These are phyloP conservation scores for Empis livida DNA, from an alignment of 2,888 invertebrate genomes.

Conservation along the genomic window DNA sequence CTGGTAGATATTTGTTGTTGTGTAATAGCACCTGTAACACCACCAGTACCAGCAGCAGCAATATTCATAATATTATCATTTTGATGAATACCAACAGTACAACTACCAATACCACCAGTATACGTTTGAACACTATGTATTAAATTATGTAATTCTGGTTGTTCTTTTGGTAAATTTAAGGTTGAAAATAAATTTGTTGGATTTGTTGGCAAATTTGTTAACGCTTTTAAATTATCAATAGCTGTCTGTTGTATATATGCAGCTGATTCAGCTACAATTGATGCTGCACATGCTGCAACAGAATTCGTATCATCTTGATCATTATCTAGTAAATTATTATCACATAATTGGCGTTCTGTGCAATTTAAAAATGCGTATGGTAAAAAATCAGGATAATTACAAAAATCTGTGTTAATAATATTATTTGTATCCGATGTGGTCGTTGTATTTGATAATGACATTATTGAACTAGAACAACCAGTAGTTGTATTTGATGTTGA, in stretches of 20 bases:
- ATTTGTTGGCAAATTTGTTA: conserved; percentile 37
- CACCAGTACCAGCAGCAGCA: not conserved
- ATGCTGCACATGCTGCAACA: conserved; percentile 4
- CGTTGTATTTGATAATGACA: not conserved
- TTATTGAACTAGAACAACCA: not conserved
- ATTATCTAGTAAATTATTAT: conserved; percentile 11
- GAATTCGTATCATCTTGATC: not conserved
- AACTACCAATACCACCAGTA: not conserved
- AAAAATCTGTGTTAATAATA: conserved; percentile 12
- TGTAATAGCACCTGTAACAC: conserved; percentile 9
- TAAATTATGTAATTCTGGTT: conserved; percentile 12
- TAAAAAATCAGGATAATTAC: conserved; percentile 15
- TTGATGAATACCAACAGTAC: not conserved
- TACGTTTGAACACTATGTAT: conserved; percentile 14
- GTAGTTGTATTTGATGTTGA: not conserved
- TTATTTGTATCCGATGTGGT: not conserved
- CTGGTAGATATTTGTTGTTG: conserved; percentile 10
- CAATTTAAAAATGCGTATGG: conserved; percentile 17
- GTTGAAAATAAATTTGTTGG: conserved; percentile 40
- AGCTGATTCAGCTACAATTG: conserved; percentile 1
- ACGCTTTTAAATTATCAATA: conserved; percentile 41
- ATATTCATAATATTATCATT: not conserved
- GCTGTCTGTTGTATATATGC: conserved; percentile 27
- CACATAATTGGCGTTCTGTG: conserved; percentile 14
- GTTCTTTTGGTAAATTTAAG: conserved; percentile 26